phyloP scores from a whole-genome alignment of 2,797 vertebrate species.

The Scyliorhinus canicula region DNA sequence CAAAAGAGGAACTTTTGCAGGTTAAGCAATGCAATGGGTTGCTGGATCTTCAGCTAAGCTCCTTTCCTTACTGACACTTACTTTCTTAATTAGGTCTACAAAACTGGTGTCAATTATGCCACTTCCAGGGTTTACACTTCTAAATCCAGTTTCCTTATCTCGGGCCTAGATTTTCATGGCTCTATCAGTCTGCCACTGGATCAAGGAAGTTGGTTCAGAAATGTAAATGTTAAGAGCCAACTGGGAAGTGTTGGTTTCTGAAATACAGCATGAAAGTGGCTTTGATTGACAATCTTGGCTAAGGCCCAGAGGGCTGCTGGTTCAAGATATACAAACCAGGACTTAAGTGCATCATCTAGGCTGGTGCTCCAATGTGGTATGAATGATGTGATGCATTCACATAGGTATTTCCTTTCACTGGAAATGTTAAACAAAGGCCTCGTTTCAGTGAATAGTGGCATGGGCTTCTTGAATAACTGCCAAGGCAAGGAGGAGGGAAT shows the following conservation, averaged over 20 bases:
- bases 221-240: background rate
- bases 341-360: background rate
- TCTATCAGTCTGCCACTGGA: background rate
- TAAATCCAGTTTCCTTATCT: background rate
- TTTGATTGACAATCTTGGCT: background rate
- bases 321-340: background rate
- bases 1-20: no score
- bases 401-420: background rate
- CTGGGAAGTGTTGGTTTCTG: background rate
- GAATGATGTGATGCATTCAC: background rate
- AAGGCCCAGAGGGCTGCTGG: background rate
- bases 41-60: background rate
- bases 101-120: background rate
- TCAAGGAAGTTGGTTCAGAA: background rate
- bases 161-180: background rate
- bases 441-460: background rate
- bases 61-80: background rate
- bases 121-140: no score
- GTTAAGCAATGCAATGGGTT: background rate
- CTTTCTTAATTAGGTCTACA: background rate
- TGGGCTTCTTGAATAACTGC: no score
- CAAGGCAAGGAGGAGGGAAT: background rate
- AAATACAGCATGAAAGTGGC: background rate
- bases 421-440: background rate
- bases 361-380: background rate